phyloP scores from a whole-genome alignment of 2,888 invertebrate genomes.

The Ferrisia virgata region DNA sequence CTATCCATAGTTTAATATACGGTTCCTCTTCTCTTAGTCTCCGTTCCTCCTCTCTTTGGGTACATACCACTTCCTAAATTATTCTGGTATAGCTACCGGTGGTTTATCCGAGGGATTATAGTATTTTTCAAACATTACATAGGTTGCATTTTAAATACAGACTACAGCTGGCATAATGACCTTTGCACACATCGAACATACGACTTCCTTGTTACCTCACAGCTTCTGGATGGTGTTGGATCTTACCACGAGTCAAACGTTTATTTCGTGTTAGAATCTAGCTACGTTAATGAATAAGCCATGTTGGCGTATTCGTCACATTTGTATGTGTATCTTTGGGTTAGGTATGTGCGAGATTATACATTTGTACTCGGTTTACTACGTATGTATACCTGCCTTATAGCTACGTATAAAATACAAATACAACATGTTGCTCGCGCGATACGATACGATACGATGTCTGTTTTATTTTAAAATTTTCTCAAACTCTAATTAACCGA shows the following conservation, averaged over 20 bases:
- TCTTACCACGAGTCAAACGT: not conserved
- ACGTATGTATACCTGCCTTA: no score
- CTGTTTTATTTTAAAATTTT: not conserved
- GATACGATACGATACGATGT: no score
- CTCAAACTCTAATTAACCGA: not conserved
- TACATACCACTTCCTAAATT: not conserved
- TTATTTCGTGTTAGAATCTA: not conserved
- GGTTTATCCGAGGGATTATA: not conserved
- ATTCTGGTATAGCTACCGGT: not conserved
- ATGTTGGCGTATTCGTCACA: not conserved
- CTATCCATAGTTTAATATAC: no score
- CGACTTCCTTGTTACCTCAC: constrained; percentile 17
- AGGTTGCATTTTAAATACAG: not conserved
- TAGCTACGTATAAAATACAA: not conserved
- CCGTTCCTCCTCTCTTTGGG: not conserved
- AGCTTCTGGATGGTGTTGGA: not conserved
- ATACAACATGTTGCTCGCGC: not conserved
- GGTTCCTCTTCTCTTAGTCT: not conserved
- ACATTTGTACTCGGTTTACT: no score
- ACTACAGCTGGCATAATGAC: constrained; percentile 3
- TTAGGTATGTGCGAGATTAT: no score
- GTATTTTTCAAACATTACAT: not conserved
- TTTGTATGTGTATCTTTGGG: not conserved
- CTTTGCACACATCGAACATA: not conserved
- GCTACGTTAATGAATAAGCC: not conserved